These are phyloP conservation scores for Laterallus jamaicensis DNA, from an alignment of 2,113 vertebrate species.

Conservation along the genomic window DNA sequence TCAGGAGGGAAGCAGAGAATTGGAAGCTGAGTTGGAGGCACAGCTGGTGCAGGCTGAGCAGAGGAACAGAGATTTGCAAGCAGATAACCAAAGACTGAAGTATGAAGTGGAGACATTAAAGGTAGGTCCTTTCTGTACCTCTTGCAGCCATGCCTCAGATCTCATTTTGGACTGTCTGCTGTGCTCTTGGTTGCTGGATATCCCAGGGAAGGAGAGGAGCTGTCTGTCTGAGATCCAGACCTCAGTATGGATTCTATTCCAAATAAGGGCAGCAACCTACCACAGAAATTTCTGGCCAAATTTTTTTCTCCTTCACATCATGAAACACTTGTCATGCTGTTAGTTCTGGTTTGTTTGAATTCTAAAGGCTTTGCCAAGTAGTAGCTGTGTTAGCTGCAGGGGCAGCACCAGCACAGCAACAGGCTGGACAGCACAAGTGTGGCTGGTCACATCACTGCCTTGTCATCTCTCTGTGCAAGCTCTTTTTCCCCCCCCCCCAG, in stretches of 20 bases:
- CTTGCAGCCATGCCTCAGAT: background rate
- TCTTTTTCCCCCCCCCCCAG: background rate
- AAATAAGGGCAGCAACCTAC: background rate
- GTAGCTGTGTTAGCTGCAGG: background rate
- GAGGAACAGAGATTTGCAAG: slow-evolving; percentile 91
- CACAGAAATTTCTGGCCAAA: background rate
- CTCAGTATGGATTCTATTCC: background rate
- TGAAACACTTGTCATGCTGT: background rate
- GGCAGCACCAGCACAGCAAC: background rate
- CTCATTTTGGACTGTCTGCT: background rate
- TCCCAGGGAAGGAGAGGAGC: background rate
- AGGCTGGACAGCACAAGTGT: background rate
- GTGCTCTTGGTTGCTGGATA: background rate
- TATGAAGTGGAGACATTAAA: slow-evolving; percentile 90
- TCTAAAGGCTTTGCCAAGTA: background rate
- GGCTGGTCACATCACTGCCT: background rate
- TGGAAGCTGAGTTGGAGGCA: slow-evolving; percentile 96
- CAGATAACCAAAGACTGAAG: slow-evolving; percentile 94
- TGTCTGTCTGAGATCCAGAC: background rate
- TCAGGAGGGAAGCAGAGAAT: slow-evolving; percentile 95
- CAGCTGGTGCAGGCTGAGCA: slow-evolving; percentile 94
- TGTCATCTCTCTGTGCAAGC: background rate
- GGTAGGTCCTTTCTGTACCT: slow-evolving; percentile 71
- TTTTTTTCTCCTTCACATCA: background rate
- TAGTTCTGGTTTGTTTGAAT: background rate